These are phyloP conservation scores for Planococcus citri DNA, from an alignment of 1,140 invertebrate species.

Conservation along the genomic window DNA sequence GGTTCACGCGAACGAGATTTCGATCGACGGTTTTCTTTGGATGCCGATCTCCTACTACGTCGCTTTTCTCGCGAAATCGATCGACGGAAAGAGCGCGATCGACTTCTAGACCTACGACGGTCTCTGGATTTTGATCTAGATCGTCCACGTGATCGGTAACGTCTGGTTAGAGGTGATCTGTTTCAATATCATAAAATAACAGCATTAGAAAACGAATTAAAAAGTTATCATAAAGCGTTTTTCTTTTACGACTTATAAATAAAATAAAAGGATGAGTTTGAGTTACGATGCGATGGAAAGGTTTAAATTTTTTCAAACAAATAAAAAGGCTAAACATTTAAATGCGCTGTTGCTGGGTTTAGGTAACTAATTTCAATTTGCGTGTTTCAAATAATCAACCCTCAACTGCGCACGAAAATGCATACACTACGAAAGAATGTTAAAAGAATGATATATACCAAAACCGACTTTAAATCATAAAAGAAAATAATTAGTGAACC, in stretches of 20 bases:
- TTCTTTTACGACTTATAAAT: no score
- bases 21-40: background rate
- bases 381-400: no score
- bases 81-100: background rate
- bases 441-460: background rate
- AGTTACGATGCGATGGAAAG: no score
- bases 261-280: no score
- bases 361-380: no score
- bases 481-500: background rate
- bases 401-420: background rate
- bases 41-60: background rate
- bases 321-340: no score
- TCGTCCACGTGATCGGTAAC: conserved; percentile 11
- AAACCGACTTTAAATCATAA: background rate
- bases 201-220: background rate
- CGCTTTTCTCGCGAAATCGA: background rate
- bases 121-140: background rate
- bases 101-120: background rate
- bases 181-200: background rate
- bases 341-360: no score
- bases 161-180: conserved; percentile 10
- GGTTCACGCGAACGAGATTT: background rate
- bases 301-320: no score
- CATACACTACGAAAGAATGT: background rate
- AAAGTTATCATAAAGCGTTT: no score